phyloP scores from a whole-genome alignment of 2,113 vertebrate species.

The Epinephelus cyanopodus region DNA sequence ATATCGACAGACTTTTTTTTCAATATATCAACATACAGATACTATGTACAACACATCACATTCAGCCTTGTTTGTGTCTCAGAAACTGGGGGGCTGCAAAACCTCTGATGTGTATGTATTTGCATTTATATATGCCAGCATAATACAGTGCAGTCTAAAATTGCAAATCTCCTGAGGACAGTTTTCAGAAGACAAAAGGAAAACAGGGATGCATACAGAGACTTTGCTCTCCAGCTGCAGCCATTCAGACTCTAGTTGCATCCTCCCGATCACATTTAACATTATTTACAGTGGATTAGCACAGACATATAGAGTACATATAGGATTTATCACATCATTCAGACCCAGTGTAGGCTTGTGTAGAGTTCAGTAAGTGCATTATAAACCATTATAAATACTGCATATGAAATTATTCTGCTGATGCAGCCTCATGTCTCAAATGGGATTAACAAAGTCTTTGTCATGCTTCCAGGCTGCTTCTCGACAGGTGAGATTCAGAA shows the following conservation, averaged over 20 bases:
- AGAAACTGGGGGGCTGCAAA: slow-evolving; percentile 31
- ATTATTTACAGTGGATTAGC: slow-evolving; percentile 45
- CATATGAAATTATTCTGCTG: slow-evolving; percentile 28
- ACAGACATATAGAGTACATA: slow-evolving; percentile 21
- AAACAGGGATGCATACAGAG: slow-evolving; percentile 2
- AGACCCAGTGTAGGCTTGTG: slow-evolving; percentile 9
- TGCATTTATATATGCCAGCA: neutral
- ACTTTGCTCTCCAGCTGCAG: neutral
- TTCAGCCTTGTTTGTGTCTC: slow-evolving; percentile 64
- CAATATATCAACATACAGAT: slow-evolving; percentile 51
- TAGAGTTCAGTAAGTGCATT: slow-evolving; percentile 7
- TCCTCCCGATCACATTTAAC: slow-evolving; percentile 10
- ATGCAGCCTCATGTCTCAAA: slow-evolving; percentile 20
- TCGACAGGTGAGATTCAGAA: slow-evolving; percentile 26
- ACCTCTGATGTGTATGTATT: slow-evolving; percentile 4
- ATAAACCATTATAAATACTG: slow-evolving; percentile 20
- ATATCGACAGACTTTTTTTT: slow-evolving; percentile 35
- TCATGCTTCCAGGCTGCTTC: slow-evolving; percentile 8
- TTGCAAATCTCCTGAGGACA: slow-evolving; percentile 39
- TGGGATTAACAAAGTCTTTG: slow-evolving; percentile 32
- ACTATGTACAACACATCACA: slow-evolving; percentile 67
- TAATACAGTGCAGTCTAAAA: slow-evolving; percentile 1
- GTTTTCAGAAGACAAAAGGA: slow-evolving; percentile 8
- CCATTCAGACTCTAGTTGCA: slow-evolving; percentile 12
- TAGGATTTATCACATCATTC: slow-evolving; percentile 37